Evolutionary conservation across 2,888 invertebrate genomes (phyloP).

Genomic region (Eupithecia dodoneata): DNA sequence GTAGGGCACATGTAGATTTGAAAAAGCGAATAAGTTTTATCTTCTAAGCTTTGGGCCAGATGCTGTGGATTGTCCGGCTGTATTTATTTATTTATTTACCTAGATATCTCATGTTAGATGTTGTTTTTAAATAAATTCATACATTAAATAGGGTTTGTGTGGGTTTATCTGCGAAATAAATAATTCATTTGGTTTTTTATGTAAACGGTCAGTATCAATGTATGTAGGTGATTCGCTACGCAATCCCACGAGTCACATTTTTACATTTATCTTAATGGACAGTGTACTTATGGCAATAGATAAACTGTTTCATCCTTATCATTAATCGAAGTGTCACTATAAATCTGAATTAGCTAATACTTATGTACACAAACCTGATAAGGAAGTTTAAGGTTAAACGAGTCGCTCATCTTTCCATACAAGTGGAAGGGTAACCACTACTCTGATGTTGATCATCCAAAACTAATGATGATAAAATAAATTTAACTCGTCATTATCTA

Average conservation of each 20-base stretch:
- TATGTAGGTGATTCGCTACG: neutral
- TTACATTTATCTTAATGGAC: slow-evolving; percentile 17
- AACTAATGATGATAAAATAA: no score
- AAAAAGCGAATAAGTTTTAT: neutral
- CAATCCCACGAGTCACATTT: slow-evolving; percentile 9
- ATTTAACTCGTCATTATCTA: no score
- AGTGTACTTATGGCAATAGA: slow-evolving; percentile 21
- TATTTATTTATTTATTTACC: neutral
- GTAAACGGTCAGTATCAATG: neutral
- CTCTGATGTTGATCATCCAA: no score
- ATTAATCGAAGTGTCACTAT: slow-evolving; percentile 39
- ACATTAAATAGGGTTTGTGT: neutral
- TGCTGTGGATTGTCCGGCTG: no score
- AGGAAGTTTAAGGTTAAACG: slow-evolving; percentile 2
- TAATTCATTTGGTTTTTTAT: neutral
- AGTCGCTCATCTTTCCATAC: no score
- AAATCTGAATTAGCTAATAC: slow-evolving; percentile 29
- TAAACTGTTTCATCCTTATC: slow-evolving; percentile 35
- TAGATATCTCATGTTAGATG: neutral
- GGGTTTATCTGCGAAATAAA: neutral
- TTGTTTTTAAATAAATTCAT: neutral
- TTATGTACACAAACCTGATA: slow-evolving; percentile 16
- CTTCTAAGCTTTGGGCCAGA: no score
- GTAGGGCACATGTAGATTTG: no score
- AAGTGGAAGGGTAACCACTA: no score